These are phyloP conservation scores for Drosophila lacicola DNA, from an alignment of 2,888 invertebrate genomes.

Conservation along the genomic window DNA sequence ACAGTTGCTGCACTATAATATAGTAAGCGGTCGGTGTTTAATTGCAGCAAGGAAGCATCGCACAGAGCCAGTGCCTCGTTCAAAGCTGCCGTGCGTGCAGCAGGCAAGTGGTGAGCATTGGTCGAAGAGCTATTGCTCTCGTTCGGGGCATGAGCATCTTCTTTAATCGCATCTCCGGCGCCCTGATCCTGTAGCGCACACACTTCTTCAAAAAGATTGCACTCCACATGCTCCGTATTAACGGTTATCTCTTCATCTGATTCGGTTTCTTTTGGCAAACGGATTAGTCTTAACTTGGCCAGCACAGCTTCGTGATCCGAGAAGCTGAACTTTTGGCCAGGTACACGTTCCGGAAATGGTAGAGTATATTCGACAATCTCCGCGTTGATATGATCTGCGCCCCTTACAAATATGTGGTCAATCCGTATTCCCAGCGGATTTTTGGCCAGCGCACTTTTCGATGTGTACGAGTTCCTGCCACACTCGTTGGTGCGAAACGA, in stretches of 20 bases:
- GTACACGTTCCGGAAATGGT: slow-evolving; percentile 91
- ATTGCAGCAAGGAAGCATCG: slow-evolving; percentile 79
- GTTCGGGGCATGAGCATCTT: background rate
- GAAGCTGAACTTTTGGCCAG: slow-evolving; percentile 90
- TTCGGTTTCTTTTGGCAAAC: slow-evolving; percentile 3
- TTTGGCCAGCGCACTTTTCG: slow-evolving; percentile 86
- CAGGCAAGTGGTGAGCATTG: slow-evolving; percentile 24
- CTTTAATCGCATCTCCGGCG: slow-evolving; percentile 9
- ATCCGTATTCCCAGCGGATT: slow-evolving; percentile 93
- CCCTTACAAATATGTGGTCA: slow-evolving; percentile 92
- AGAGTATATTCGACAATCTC: slow-evolving; percentile 87
- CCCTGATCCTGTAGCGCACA: slow-evolving; percentile 13
- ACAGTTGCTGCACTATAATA: slow-evolving; percentile 82
- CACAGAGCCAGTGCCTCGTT: slow-evolving; percentile 83
- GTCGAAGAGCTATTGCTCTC: slow-evolving; percentile 17
- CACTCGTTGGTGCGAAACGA: slow-evolving; percentile 91
- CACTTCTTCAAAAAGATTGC: slow-evolving; percentile 9
- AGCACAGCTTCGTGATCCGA: slow-evolving; percentile 96
- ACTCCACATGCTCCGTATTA: slow-evolving; percentile 40
- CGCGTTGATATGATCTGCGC: slow-evolving; percentile 81
- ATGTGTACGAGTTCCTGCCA: slow-evolving; percentile 92
- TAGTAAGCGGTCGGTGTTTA: slow-evolving; percentile 82
- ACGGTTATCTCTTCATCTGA: background rate
- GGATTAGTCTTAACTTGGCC: slow-evolving; percentile 85
- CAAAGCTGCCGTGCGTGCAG: slow-evolving; percentile 74